Evolutionary conservation across 2,113 vertebrate species (phyloP).

Genomic region (Prunella fulvescens): DNA sequence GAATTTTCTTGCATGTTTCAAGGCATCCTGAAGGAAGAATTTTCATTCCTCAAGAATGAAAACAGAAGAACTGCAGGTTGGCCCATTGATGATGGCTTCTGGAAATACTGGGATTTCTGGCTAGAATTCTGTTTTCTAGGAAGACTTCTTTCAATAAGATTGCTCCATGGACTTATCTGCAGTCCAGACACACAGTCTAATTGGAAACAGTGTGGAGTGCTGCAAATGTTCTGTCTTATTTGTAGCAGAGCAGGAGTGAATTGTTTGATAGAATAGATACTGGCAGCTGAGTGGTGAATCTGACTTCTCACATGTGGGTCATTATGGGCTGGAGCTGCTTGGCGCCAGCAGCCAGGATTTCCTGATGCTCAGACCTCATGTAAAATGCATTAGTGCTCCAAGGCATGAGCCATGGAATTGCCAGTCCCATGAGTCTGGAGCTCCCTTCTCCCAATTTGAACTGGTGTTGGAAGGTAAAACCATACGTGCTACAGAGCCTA

Average conservation of each 20-base stretch:
- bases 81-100: neutral
- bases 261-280: conserved; percentile 71
- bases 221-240: conserved; percentile 51
- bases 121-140: conserved; percentile 2
- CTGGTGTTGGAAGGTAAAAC: conserved; percentile 71
- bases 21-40: neutral
- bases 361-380: conserved; percentile 66
- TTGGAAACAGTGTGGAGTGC: conserved; percentile 64
- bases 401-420: conserved; percentile 64
- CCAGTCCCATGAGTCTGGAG: conserved; percentile 55
- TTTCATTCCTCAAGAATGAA: neutral
- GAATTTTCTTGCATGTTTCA: neutral
- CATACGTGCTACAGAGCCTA: conserved; percentile 69
- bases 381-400: conserved; percentile 72
- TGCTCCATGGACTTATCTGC: conserved; percentile 7
- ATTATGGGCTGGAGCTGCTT: conserved; percentile 61
- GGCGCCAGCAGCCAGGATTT: conserved; percentile 68
- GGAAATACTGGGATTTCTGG: neutral
- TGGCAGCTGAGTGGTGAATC: conserved; percentile 59
- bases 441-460: conserved; percentile 35
- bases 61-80: neutral
- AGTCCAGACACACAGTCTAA: conserved; percentile 47
- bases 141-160: neutral
- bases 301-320: conserved; percentile 59
- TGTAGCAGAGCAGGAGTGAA: conserved; percentile 17